A percentile compares a stretch with the other conserved stretches of the same genome.
Evolutionary conservation across 1,140 invertebrate genomes (phyloP).

Genomic region (Philopotamus ludificatus): DNA sequence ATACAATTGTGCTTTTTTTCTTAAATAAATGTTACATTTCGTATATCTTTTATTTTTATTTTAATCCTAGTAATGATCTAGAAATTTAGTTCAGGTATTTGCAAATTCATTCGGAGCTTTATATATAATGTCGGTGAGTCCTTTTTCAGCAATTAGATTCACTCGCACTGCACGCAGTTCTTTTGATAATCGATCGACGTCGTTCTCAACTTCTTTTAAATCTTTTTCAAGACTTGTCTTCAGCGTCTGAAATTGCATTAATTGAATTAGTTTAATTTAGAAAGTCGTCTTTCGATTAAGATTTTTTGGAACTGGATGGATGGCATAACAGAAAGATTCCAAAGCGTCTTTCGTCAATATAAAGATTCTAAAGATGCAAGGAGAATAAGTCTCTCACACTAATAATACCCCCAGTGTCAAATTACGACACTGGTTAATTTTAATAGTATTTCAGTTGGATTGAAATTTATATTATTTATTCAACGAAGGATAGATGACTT

Average conservation of each 20-base stretch:
- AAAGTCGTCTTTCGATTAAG: background rate
- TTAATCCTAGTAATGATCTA: background rate
- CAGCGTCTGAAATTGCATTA: constrained; percentile 33
- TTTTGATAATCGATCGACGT: constrained; percentile 22
- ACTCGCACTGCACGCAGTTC: constrained; percentile 30
- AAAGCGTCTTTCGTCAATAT: too few species aligned
- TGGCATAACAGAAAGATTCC: too few species aligned
- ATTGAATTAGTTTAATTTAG: background rate
- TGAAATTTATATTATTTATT: too few species aligned
- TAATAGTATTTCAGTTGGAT: too few species aligned
- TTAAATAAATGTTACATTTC: constrained; percentile 27
- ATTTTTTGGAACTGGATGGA: too few species aligned
- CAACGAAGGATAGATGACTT: too few species aligned
- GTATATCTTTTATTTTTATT: constrained; percentile 1
- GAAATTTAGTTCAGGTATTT: constrained; percentile 5
- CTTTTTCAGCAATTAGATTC: constrained; percentile 34
- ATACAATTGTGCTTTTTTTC: constrained; percentile 26
- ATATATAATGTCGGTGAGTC: constrained; percentile 29
- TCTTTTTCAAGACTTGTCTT: constrained; percentile 37
- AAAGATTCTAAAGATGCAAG: too few species aligned
- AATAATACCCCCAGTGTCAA: too few species aligned
- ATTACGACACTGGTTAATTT: too few species aligned
- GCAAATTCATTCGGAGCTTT: constrained; percentile 11
- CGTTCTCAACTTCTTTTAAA: constrained; percentile 34
- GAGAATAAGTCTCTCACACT: too few species aligned